Percentiles rank a stretch among this genome's conserved stretches.
These are phyloP conservation scores for Camptogramma bilineatum DNA, from an alignment of 2,888 invertebrate genomes.

Conservation along the genomic window DNA sequence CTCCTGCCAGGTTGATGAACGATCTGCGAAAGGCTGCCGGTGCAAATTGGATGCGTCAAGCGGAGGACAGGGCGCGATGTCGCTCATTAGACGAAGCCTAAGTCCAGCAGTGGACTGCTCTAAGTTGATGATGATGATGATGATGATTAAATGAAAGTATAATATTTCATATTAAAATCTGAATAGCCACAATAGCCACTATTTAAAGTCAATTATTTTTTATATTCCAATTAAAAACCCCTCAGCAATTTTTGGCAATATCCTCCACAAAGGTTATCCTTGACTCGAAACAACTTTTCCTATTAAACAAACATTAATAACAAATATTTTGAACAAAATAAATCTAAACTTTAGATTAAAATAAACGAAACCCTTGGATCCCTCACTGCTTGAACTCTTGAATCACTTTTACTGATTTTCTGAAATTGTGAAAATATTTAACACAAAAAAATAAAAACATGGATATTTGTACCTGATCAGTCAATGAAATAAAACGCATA, in stretches of 20 bases:
- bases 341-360: constrained; percentile 48
- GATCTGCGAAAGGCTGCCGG: too few relatives aligned
- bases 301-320: constrained; percentile 45
- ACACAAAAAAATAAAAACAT: background rate
- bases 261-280: constrained; percentile 38
- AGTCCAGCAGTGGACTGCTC: too few relatives aligned
- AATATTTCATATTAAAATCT: too few relatives aligned
- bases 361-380: constrained; percentile 43
- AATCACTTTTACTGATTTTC: constrained; percentile 26
- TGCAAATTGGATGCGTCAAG: too few relatives aligned
- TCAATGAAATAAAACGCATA: too few relatives aligned
- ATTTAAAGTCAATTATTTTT: background rate
- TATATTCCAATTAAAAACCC: constrained; percentile 15
- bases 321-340: constrained; percentile 45
- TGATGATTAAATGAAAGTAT: too few relatives aligned
- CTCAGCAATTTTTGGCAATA: constrained; percentile 27
- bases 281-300: constrained; percentile 44
- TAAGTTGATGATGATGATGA: too few relatives aligned
- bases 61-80: too few relatives aligned
- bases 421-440: background rate
- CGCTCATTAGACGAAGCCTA: too few relatives aligned
- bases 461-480: background rate
- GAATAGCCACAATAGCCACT: background rate
- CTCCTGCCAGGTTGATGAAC: too few relatives aligned
- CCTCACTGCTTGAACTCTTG: constrained; percentile 41